Evolutionary conservation across 2,113 vertebrate species (phyloP), one percentile per base, ranked within the genome.

Genomic region (Podocnemis expansa): DNA sequence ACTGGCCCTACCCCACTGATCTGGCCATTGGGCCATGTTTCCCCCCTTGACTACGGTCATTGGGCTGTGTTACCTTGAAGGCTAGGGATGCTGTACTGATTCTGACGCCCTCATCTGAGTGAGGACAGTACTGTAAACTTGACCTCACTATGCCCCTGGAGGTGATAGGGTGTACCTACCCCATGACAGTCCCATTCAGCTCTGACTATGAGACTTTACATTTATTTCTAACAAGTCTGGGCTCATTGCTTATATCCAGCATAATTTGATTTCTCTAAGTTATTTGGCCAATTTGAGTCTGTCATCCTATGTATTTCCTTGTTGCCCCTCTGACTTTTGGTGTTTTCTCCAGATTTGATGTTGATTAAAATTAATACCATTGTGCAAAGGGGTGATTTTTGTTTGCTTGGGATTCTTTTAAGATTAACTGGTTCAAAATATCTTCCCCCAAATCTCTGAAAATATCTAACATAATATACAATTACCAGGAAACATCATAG

Each of bases 161-260:
- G 51, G 14, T 52, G 51, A 17, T 17, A 16, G 14, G 51, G 51
- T 52, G 51, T 52, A 13, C 17, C 14, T 52, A 52, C 5, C 14
- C 16, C 14, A 14, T 16, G 5, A 52, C 51, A 52, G 60, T 16
- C 16, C 31, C 34, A 19, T 67, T 67, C 31, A 19, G 34, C 60
- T n/a, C 24, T 56, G 63, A 1, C 16, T 67, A 14, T 51, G 6
- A 87, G 55, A 88, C 78, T 84, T 94, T 79, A 5, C 3, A 38
- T 60, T 58, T 1, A 3, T 82, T 84, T 87, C 0, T 78, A 41
- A 8, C 9, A 63, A 0, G 0, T 3, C 47, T 5, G 1, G 75
- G 4, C 63, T 8, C 58, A 1, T 29, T 87, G 1, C 2, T 70
- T 5, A 79, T 76, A 88, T 45, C 12, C 2, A 31, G 81, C 81